Base-by-base conservation (phyloP, 2,113 vertebrate genomes). In the Sphyrna mokarran region DNA sequence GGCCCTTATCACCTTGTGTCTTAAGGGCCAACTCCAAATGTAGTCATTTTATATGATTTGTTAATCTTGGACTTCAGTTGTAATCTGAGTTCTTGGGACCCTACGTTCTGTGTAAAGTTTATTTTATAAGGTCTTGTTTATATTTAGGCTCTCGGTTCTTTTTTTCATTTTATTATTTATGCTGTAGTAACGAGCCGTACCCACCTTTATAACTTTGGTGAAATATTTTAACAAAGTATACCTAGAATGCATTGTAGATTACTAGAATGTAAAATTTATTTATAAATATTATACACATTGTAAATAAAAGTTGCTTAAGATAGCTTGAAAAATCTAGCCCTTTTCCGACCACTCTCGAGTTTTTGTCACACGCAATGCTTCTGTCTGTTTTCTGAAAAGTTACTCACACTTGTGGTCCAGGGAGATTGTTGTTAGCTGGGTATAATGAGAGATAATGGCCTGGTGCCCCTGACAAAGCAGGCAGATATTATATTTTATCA, bases 231-330 rank as follows among this genome's bases (percentile, higher is more conserved):
- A 95, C 94, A 95, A 72, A 43, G 68, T 76, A 72, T 95, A 95
- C 94, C 94, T 95, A 95, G 94, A 95, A 95, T 95, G 94, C 94
- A 95, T 95, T 95, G 94, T 95, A 95, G 94, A 95, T 95, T 95
- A 95, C 94, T 95, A 95, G 94, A 95, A 70, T 95, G 94, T 95
- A 95, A 72, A 95, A 76, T 95, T 95, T 95, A 95, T 95, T 95
- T 95, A 95, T 95, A 95, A 95, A 95, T 95, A 95, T 95, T 95
- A 95, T 95, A 95, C 94, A 72, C 94, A 95, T 95, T 95, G 94
- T 95, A 95, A 95, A 95, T 95, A 95, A 95, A 95, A 95, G 94
- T 95, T 95, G 94, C 94, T 95, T 72, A 72, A 95, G 94, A 95
- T 95, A 95, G 94, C 94, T 95, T 95, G 94, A 95, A 95, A 95